Conservation (phyloP, 2,113 vertebrate species). For the Scophthalmus maximus region DNA sequence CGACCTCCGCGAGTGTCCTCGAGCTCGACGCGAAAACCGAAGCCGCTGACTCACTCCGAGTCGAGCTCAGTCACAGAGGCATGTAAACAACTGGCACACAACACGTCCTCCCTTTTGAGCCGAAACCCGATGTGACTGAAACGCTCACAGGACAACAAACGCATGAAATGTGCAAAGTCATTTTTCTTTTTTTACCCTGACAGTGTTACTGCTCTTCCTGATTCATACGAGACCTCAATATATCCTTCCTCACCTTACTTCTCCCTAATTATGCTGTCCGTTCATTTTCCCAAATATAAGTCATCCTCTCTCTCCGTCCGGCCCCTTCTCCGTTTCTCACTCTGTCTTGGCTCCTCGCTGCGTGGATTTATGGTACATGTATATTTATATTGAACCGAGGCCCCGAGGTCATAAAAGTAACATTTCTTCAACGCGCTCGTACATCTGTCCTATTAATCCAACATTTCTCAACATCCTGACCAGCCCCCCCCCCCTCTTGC, state of each 20-base stretch:
- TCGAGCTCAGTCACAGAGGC: slow-evolving; percentile 4
- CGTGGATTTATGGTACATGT: slow-evolving; percentile 68
- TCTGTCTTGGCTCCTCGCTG: slow-evolving; percentile 53
- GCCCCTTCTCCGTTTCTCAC: neutral
- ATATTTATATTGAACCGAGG: slow-evolving; percentile 75
- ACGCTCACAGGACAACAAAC: neutral
- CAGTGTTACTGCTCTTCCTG: slow-evolving; percentile 18
- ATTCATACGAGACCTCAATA: slow-evolving; percentile 34
- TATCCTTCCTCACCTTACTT: slow-evolving; percentile 29
- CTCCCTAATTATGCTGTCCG: slow-evolving; percentile 27
- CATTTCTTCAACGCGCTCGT: slow-evolving; percentile 69
- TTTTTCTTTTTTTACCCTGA: slow-evolving; percentile 5
- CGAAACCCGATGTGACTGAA: too few species aligned
- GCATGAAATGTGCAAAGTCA: neutral
- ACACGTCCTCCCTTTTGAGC: neutral
- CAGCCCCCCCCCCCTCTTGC: neutral
- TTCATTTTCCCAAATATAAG: slow-evolving; percentile 16
- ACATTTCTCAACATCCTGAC: slow-evolving; percentile 43
- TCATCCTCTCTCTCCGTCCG: slow-evolving; percentile 9
- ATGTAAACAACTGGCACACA: neutral
- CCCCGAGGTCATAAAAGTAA: slow-evolving; percentile 73
- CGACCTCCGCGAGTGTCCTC: neutral
- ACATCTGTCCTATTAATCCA: slow-evolving; percentile 72
- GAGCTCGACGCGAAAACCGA: neutral
- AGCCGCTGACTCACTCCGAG: slow-evolving; percentile 13